A percentile compares a stretch with the other conserved stretches of the same genome.
Evolutionary conservation across 2,888 invertebrate genomes (phyloP).

Genomic region (Thera britannica): DNA sequence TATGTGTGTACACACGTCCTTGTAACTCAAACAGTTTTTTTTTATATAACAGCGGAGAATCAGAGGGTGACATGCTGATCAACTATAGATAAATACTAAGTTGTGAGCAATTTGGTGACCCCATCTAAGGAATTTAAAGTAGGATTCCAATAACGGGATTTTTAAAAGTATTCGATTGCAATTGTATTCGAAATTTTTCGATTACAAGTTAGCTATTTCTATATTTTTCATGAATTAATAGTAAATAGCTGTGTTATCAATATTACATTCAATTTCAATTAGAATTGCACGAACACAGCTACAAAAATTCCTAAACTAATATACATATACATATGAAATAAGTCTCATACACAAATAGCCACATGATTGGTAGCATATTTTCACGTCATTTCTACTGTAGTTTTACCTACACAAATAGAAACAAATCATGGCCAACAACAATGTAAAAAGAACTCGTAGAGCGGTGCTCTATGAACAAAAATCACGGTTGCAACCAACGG

Average conservation of each 20-base stretch:
- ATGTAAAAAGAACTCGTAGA: neutral
- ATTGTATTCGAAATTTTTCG: conserved; percentile 12
- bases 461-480: conserved; percentile 26
- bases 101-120: conserved; percentile 36
- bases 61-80: conserved; percentile 36
- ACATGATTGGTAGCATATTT: neutral
- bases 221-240: too few relatives aligned
- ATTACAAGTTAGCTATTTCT: neutral
- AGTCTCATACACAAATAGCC: neutral
- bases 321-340: too few relatives aligned
- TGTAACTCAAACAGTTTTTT: conserved; percentile 55
- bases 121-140: conserved; percentile 38
- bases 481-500: conserved; percentile 62
- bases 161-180: conserved; percentile 9
- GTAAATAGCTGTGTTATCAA: too few relatives aligned
- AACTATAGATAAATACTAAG: conserved; percentile 44
- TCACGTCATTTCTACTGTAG: neutral
- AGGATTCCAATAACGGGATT: conserved; percentile 1
- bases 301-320: too few relatives aligned
- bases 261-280: too few relatives aligned
- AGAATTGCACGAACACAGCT: too few relatives aligned
- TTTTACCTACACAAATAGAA: neutral
- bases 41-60: conserved; percentile 37
- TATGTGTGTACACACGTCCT: conserved; percentile 48
- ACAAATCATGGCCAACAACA: neutral